phyloP scores from a whole-genome alignment of 2,888 invertebrate genomes.

The Orthonychiurus folsomi region DNA sequence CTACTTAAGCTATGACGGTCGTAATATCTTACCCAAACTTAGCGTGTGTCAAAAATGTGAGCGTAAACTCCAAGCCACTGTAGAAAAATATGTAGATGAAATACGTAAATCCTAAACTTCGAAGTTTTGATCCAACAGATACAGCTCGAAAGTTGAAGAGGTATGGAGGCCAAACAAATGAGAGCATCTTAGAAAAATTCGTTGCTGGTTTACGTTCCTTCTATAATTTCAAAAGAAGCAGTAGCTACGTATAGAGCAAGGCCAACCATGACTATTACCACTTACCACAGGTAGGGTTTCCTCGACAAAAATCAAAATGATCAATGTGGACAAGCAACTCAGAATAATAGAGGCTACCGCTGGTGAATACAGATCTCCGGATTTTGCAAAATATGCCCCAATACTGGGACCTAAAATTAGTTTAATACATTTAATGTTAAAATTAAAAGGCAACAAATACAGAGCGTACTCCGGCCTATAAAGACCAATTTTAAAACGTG shows the following conservation, averaged over 20 bases:
- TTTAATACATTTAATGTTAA: not conserved
- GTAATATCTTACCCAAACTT: slow-evolving; percentile 50
- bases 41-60: slow-evolving; percentile 79
- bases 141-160: slow-evolving; percentile 35
- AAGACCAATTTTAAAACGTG: too few species aligned
- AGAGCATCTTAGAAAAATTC: not conserved
- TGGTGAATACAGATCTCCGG: slow-evolving; percentile 31
- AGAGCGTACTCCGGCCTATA: too few species aligned
- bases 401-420: slow-evolving; percentile 28
- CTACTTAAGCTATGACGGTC: too few species aligned
- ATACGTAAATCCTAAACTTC: slow-evolving; percentile 63
- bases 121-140: slow-evolving; percentile 57
- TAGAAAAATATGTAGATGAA: slow-evolving; percentile 89
- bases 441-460: too few species aligned
- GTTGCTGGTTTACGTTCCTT: not conserved
- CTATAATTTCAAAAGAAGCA: not conserved
- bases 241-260: not conserved
- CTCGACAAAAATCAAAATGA: slow-evolving; percentile 25
- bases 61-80: slow-evolving; percentile 92
- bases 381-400: slow-evolving; percentile 31
- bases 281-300: slow-evolving; percentile 28
- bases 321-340: slow-evolving; percentile 21
- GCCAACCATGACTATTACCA: not conserved
- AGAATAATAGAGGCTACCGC: slow-evolving; percentile 28
- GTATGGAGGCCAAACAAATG: slow-evolving; percentile 22